phyloP scores from a whole-genome alignment of 2,888 invertebrate species.

The Dastarcus helophoroides region DNA sequence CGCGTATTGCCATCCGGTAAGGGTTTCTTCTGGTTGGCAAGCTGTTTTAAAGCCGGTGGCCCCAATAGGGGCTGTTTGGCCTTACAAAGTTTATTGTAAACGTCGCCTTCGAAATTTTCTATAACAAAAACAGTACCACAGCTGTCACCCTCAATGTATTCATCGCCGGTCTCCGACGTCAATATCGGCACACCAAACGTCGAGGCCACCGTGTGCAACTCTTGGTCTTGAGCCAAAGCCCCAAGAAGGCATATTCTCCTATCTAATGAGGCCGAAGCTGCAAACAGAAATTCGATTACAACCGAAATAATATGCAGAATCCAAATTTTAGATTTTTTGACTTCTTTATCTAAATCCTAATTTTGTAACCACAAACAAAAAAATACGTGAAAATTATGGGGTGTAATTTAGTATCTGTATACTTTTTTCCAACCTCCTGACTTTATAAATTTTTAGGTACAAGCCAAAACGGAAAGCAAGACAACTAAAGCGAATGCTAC shows the following conservation, averaged over 20 bases:
- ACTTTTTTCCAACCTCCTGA: no score
- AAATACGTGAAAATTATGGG: conserved; percentile 3
- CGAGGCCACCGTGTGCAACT: conserved; percentile 45
- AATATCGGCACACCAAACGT: conserved; percentile 52
- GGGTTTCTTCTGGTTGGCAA: conserved; percentile 57
- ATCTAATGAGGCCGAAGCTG: conserved; percentile 41
- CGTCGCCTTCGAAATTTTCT: conserved; percentile 59
- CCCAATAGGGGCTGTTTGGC: conserved; percentile 64
- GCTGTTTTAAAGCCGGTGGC: conserved; percentile 66
- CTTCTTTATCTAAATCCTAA: no score
- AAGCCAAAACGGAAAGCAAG: no score
- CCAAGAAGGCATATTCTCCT: conserved; percentile 55
- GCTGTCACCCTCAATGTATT: conserved; percentile 45
- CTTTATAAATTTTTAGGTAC: no score
- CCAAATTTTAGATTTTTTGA: no score
- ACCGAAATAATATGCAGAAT: no score
- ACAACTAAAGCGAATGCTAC: no score
- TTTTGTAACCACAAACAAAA: conserved; percentile 27
- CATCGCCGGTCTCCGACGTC: conserved; percentile 49
- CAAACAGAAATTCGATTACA: no score
- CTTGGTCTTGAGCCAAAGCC: conserved; percentile 41
- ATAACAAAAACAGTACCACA: conserved; percentile 62
- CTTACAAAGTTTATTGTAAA: conserved; percentile 57
- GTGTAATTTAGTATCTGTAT: neutral
- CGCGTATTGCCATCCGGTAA: conserved; percentile 63